phyloP scores from a whole-genome alignment of 1,140 invertebrate species.

The Ceratina australensis region DNA sequence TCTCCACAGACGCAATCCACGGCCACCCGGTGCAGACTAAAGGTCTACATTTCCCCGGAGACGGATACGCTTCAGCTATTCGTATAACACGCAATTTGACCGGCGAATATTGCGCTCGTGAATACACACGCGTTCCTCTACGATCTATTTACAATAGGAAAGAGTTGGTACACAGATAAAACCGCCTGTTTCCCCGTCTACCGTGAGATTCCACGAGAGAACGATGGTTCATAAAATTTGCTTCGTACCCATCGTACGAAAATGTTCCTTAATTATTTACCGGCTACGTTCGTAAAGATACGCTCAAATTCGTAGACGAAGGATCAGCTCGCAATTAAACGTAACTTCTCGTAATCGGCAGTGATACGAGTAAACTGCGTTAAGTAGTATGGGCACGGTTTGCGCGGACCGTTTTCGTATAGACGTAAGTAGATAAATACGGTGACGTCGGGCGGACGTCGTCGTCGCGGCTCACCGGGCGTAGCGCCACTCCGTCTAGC shows the following conservation, averaged over 20 bases:
- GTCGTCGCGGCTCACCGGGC: constrained; percentile 21
- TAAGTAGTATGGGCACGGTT: background rate
- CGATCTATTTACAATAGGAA: background rate
- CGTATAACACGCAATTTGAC: constrained; percentile 79
- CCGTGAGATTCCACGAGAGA: background rate
- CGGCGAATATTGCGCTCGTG: constrained; percentile 62
- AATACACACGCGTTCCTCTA: background rate
- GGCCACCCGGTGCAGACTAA: constrained; percentile 70
- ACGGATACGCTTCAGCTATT: constrained; percentile 78
- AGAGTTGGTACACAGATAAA: too few relatives aligned
- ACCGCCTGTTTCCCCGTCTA: too few relatives aligned
- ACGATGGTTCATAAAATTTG: background rate
- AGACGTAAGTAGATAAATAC: background rate
- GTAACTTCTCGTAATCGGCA: background rate
- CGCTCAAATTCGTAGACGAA: background rate
- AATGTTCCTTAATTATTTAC: too few relatives aligned
- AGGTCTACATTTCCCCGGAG: constrained; percentile 79
- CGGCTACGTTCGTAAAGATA: too few relatives aligned
- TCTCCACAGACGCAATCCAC: constrained; percentile 76
- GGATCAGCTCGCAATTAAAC: background rate
- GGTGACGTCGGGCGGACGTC: constrained; percentile 50
- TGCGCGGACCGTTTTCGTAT: too few relatives aligned
- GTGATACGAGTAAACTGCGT: background rate
- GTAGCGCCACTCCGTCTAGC: constrained; percentile 79
- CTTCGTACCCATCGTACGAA: too few relatives aligned